Evolutionary conservation across 1,140 invertebrate species (phyloP), one percentile per base, ranked within the genome.

Genomic region (Caerostris darwini): DNA sequence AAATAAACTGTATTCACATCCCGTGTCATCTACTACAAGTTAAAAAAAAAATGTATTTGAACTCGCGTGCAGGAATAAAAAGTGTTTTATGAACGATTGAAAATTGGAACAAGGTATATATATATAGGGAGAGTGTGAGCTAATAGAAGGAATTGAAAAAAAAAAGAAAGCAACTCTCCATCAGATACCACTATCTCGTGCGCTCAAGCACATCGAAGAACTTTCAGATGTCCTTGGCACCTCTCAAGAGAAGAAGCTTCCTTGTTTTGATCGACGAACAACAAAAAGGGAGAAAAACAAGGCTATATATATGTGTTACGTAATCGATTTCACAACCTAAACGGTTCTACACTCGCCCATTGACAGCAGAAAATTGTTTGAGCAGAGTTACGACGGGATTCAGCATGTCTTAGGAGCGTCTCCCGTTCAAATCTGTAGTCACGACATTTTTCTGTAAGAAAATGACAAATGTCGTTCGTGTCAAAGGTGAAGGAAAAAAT

Each of bases 401-500:
- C 54, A 57, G 5, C 81, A n/a, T 82, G 81, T 82, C 53, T 53
- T 14, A 14, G 10, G 8, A 19, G 19, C 34, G 8, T 71, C 67
- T 19, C 34, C n/a, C 67, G 34, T 71, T 71, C 19, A 71, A n/a
- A 8, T 71, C 19, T 71, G 34, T 2, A 34, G 17, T 64, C 17
- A 10, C 53, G 81, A 82, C 54, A 6, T n/a, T 5, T 82, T 19
- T 54, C 12, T 82, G 6, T 69, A 19, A 71, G 67, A 71, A 8
- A 71, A 71, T 71, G 67, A 71, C 67, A 71, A 71, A 71, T 71
- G 67, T 34, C 7, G 6, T 7, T 8, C 19, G 19, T 34, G 67
- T 71, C 67, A 71, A 8, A 71, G 67, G 67, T 71, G 67, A 71
- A 71, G 67, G 67, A 34, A 71, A 34, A 34, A 71, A 34, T 71